Conservation (phyloP, 2,113 vertebrate species). For the Noturus placidus region DNA sequence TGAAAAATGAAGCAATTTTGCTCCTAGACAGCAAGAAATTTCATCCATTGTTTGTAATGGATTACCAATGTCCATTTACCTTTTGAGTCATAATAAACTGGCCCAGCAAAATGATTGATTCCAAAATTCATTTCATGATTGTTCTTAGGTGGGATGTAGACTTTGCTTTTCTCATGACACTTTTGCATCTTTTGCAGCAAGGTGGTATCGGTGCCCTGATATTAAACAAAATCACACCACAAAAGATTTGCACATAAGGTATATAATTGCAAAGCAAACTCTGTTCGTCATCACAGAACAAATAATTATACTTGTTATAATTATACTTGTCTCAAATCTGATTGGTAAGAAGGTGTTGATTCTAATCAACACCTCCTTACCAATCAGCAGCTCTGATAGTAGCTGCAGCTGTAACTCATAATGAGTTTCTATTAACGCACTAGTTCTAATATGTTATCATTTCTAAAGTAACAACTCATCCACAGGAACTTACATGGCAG, state of each 20-base stretch:
- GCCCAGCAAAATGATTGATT: constrained; percentile 88
- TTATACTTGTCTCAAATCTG: background rate
- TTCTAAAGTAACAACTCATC: background rate
- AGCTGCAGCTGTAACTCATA: background rate
- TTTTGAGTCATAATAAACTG: constrained; percentile 86
- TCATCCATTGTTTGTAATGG: background rate
- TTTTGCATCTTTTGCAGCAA: constrained; percentile 86
- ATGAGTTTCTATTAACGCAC: background rate
- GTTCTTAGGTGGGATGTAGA: constrained; percentile 85
- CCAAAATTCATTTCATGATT: constrained; percentile 85
- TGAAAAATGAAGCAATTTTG: background rate
- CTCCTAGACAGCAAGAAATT: background rate
- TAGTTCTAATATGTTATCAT: background rate
- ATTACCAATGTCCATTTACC: constrained; percentile 66
- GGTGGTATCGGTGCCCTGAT: constrained; percentile 88
- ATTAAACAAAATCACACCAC: constrained; percentile 11
- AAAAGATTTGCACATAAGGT: background rate
- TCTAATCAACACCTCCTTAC: too few relatives aligned
- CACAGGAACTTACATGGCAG: background rate
- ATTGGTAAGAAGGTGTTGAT: background rate
- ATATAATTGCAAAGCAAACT: background rate
- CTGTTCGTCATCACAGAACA: background rate
- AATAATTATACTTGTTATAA: background rate
- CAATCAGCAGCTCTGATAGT: background rate
- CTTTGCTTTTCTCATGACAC: constrained; percentile 75